These are phyloP conservation scores for Girardinus metallicus DNA, from an alignment of 2,797 vertebrate genomes.

Conservation along the genomic window DNA sequence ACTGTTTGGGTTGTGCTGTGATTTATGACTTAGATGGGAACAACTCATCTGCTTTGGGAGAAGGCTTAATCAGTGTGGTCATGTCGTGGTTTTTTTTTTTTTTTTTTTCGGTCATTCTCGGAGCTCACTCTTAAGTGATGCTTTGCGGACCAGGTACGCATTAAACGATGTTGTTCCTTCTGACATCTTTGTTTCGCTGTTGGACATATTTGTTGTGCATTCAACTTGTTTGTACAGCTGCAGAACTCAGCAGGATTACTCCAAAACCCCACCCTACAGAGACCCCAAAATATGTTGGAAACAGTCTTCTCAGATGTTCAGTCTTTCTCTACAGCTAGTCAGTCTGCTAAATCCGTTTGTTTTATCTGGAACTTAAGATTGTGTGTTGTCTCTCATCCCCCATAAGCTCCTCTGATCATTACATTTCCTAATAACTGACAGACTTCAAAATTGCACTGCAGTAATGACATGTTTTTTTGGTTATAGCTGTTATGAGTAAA, in stretches of 20 bases:
- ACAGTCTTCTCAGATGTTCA: slow-evolving; percentile 59
- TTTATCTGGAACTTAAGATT: slow-evolving; percentile 38
- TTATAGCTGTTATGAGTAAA: slow-evolving; percentile 35
- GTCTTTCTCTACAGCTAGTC: slow-evolving; percentile 45
- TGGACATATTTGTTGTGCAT: slow-evolving; percentile 75
- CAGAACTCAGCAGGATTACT: slow-evolving; percentile 71
- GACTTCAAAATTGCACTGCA: slow-evolving; percentile 36
- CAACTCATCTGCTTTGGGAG: slow-evolving; percentile 39
- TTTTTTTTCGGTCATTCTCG: slow-evolving; percentile 40
- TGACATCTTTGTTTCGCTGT: slow-evolving; percentile 37
- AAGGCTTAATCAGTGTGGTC: slow-evolving; percentile 67
- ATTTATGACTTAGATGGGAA: slow-evolving; percentile 63
- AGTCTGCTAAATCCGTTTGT: slow-evolving; percentile 47
- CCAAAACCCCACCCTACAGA: slow-evolving; percentile 55
- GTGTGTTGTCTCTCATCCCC: slow-evolving; percentile 29
- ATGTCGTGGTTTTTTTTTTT: slow-evolving; percentile 63
- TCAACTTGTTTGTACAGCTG: slow-evolving; percentile 84
- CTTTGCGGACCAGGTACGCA: slow-evolving; percentile 67
- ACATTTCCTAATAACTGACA: slow-evolving; percentile 29
- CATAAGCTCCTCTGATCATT: slow-evolving; percentile 26
- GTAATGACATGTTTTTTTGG: slow-evolving; percentile 22
- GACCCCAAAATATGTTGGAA: slow-evolving; percentile 61
- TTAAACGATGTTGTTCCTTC: slow-evolving; percentile 54
- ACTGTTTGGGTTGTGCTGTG: slow-evolving; percentile 42
- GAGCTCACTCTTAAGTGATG: slow-evolving; percentile 21